Evolutionary conservation across 1,140 invertebrate species (phyloP), one percentile per base, ranked within the genome.

Genomic region (Heliconius himera): DNA sequence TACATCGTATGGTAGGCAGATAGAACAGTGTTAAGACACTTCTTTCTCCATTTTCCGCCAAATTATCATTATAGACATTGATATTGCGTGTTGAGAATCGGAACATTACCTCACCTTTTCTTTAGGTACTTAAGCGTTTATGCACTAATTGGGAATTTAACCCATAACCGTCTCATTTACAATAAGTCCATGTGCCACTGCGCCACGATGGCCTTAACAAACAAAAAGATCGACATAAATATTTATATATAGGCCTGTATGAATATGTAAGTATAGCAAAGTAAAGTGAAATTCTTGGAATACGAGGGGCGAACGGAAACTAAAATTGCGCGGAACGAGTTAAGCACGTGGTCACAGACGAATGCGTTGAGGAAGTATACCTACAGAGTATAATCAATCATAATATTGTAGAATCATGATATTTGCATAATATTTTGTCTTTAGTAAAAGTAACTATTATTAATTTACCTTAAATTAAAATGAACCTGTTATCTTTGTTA

Each of bases 271-370:
- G 49, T 51, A 51, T 20, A 51, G 73, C 20, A 5, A 81, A 75
- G n/a, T 46, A 22, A 54, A 78, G 51, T 76, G 73, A 81, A 78
- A 78, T 72, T 72, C 18, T 66, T 29, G 20, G 71, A 77, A 38
- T 54, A 54, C 36, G 56, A 70, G 51, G 36, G 16, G 36, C 26
- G 51, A 46, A 46, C 73, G 83, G 83, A 84, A 84, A 84, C 79
- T 77, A 84, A 82, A 70, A 79, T 78, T 29, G 74, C 76, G 36
- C 77, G 83, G 78, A 84, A 84, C 76, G 81, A 36, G 71, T 78
- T 33, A 78, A 73, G 78, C 78, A 77, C 73, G 79, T 79, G 60
- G 60, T 66, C 22, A 66, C 60, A 81, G 74, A 78, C 38, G 66
- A 49, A 76, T 74, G 82, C 76, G 54, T 78, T 83, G 78, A 79